phyloP scores from a whole-genome alignment of 1,140 invertebrate species.

The Diploscapter pachys region DNA sequence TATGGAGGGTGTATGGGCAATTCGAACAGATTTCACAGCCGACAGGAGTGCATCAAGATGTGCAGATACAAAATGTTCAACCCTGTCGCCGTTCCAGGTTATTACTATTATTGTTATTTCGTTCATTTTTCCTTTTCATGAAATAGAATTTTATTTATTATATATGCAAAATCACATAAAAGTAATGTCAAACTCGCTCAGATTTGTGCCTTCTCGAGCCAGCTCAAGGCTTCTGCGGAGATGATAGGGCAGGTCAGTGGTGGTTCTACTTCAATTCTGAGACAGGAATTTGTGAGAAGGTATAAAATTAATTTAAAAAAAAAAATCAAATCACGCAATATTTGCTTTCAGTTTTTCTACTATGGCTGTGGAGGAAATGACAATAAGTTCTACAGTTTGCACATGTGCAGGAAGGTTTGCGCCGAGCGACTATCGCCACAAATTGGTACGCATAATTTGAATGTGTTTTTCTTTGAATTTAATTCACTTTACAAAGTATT shows the following conservation, averaged over 20 bases:
- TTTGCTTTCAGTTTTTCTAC: constrained; percentile 47
- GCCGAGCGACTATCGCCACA: constrained; percentile 44
- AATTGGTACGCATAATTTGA: constrained; percentile 28
- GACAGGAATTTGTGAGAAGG: constrained; percentile 36
- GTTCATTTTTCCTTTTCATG: background rate
- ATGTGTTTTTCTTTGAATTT: too few relatives aligned
- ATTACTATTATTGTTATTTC: background rate
- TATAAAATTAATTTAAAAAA: background rate
- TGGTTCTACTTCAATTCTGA: constrained; percentile 48
- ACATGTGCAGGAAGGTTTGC: constrained; percentile 49
- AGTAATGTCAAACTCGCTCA: background rate
- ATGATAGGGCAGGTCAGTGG: constrained; percentile 45
- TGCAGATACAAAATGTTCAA: constrained; percentile 49
- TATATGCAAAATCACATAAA: too few relatives aligned
- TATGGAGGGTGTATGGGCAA: constrained; percentile 52
- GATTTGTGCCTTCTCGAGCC: constrained; percentile 39
- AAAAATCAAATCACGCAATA: background rate
- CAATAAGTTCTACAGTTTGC: constrained; percentile 48
- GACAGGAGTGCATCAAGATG: constrained; percentile 46
- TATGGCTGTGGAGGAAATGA: constrained; percentile 50
- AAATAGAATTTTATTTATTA: too few relatives aligned
- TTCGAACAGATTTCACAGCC: constrained; percentile 44
- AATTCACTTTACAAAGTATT: too few relatives aligned
- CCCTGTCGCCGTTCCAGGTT: constrained; percentile 45
- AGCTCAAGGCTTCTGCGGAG: constrained; percentile 39